Conservation (phyloP, 2,888 invertebrate genomes). For the Xestia rhomboidea region DNA sequence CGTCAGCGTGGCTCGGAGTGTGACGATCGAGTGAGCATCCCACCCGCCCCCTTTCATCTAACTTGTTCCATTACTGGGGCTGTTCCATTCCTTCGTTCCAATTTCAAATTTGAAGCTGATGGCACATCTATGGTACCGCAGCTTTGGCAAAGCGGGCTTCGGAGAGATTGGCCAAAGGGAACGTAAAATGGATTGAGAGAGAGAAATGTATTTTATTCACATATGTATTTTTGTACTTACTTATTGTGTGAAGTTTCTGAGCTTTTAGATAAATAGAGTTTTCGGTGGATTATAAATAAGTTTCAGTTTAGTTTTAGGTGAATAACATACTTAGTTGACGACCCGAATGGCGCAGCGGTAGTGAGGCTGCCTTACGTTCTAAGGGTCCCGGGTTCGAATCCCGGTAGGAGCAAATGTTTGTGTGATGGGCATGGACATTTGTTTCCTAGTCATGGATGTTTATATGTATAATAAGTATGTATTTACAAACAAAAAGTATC, state of each 20-base stretch:
- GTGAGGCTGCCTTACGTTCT: too few species aligned
- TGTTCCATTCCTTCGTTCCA: conserved; percentile 90
- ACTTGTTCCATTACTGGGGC: conserved; percentile 89
- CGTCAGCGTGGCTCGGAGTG: conserved; percentile 70
- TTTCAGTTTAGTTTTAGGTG: background rate
- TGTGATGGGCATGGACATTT: too few species aligned
- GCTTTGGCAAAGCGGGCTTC: conserved; percentile 72
- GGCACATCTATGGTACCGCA: conserved; percentile 86
- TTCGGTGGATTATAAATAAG: background rate
- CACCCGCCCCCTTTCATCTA: conserved; percentile 86
- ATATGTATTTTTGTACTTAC: conserved; percentile 3
- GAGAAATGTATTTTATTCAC: conserved; percentile 23
- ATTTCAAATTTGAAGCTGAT: conserved; percentile 90
- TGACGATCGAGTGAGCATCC: conserved; percentile 75
- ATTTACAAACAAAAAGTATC: too few species aligned
- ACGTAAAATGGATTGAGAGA: conserved; percentile 49
- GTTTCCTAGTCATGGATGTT: too few species aligned
- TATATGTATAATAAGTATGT: too few species aligned
- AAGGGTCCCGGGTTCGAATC: too few species aligned
- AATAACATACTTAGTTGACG: too few species aligned
- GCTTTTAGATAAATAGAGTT: background rate
- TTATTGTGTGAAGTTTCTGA: background rate
- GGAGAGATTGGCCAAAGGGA: conserved; percentile 70
- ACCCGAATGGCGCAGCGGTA: too few species aligned
- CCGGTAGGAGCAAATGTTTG: too few species aligned